A percentile compares a stretch with the other conserved stretches of the same genome.
These are phyloP conservation scores for Spermophilus dauricus DNA, from an alignment of 2,113 vertebrate genomes.

Conservation along the genomic window DNA sequence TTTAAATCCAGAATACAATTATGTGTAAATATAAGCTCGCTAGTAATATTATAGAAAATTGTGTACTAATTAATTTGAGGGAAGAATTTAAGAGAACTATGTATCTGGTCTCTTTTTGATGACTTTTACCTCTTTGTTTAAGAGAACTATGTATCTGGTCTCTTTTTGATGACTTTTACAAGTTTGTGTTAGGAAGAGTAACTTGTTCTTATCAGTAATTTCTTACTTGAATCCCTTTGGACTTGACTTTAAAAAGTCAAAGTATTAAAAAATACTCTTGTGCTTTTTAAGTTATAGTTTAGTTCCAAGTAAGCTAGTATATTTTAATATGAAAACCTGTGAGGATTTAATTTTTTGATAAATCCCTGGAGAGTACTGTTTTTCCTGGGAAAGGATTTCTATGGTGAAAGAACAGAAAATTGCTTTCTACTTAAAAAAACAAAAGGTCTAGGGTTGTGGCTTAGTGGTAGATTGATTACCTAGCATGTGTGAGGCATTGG, in stretches of 20 bases:
- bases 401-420: not conserved
- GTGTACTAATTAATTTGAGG: not conserved
- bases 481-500: too few species aligned
- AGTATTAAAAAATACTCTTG: not conserved
- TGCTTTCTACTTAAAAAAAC: not conserved
- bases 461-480: too few species aligned
- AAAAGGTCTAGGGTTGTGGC: not conserved
- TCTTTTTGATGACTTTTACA: too few species aligned
- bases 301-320: not conserved
- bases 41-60: constrained; percentile 9
- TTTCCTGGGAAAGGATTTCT: constrained; percentile 20
- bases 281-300: not conserved
- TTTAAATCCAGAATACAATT: not conserved
- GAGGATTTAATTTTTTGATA: constrained; percentile 27
- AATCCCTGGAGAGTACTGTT: not conserved
- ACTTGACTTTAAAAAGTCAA: not conserved
- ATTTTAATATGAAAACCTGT: constrained; percentile 31
- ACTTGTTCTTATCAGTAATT: not conserved
- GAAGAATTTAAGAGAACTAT: not conserved
- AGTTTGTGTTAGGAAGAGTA: constrained; percentile 10
- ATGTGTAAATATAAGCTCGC: not conserved
- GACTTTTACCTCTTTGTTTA: not conserved
- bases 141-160: too few species aligned
- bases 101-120: constrained; percentile 14
- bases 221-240: constrained; percentile 35